These are phyloP conservation scores for Mastomys coucha DNA, from an alignment of 2,113 vertebrate species.

Conservation along the genomic window DNA sequence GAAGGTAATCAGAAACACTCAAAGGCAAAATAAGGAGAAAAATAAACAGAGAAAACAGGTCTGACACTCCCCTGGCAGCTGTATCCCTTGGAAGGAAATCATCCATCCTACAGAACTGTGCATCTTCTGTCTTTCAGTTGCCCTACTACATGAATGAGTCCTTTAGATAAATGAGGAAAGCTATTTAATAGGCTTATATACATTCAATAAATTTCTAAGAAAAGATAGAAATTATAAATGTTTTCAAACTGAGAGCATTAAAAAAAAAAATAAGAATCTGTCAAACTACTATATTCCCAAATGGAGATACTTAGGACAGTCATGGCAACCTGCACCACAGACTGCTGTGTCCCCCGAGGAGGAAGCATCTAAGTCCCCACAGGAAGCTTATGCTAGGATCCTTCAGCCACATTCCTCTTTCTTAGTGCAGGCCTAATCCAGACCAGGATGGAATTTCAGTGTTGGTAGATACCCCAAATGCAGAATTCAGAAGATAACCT, in stretches of 20 bases:
- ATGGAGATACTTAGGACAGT: constrained; percentile 18
- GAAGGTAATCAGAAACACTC: not conserved
- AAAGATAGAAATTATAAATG: constrained; percentile 52
- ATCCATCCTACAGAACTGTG: not conserved
- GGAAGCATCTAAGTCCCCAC: constrained; percentile 7
- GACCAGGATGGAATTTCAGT: not conserved
- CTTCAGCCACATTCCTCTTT: not conserved
- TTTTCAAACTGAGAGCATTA: constrained; percentile 54
- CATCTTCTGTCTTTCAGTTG: constrained; percentile 59
- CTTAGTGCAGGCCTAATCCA: not conserved
- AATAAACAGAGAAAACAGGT: constrained; percentile 18
- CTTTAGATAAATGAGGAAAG: constrained; percentile 70
- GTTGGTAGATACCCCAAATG: not conserved
- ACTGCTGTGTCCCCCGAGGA: not conserved
- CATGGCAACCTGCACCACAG: not conserved
- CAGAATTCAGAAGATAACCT: not conserved
- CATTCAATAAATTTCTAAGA: constrained; percentile 62
- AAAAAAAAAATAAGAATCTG: constrained; percentile 34
- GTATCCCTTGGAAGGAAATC: not conserved
- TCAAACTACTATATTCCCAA: constrained; percentile 43
- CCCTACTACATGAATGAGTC: constrained; percentile 46
- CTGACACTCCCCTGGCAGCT: constrained; percentile 8
- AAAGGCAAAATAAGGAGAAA: constrained; percentile 18
- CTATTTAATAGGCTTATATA: constrained; percentile 55
- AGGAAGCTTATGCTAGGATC: constrained; percentile 1